phyloP scores from a whole-genome alignment of 2,113 vertebrate genomes.

The Benitochromis conjunctus region DNA sequence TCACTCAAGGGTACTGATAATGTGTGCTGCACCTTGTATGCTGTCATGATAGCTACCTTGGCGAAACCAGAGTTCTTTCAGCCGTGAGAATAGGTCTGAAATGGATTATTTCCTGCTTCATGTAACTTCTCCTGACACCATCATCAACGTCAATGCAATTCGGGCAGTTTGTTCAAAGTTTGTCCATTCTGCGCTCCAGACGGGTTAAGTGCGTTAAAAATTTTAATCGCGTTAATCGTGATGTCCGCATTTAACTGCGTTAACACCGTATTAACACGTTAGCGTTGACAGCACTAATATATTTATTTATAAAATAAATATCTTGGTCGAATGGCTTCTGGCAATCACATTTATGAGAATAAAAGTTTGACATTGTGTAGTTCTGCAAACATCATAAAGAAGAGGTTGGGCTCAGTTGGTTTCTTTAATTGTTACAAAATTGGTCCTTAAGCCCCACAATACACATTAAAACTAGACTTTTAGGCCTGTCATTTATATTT shows the following conservation, averaged over 20 bases:
- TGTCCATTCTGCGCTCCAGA: no score
- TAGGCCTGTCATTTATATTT: background rate
- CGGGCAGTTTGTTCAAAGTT: no score
- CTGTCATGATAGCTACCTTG: background rate
- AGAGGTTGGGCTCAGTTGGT: background rate
- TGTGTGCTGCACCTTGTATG: background rate
- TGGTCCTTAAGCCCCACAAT: background rate
- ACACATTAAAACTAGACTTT: background rate
- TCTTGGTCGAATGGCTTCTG: background rate
- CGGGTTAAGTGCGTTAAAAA: no score
- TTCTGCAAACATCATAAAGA: background rate
- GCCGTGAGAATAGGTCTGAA: background rate
- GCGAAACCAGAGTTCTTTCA: background rate
- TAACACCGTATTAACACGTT: no score
- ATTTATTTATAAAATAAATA: background rate
- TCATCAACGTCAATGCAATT: background rate
- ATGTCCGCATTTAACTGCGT: no score
- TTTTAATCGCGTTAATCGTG: no score
- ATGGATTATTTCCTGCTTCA: background rate
- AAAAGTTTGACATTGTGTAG: background rate
- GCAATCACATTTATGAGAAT: background rate
- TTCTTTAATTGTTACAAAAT: background rate
- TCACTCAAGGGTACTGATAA: background rate
- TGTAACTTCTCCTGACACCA: background rate
- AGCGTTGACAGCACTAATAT: no score